Conservation (phyloP, 2,113 vertebrate genomes). For the Centrocercus urophasianus region DNA sequence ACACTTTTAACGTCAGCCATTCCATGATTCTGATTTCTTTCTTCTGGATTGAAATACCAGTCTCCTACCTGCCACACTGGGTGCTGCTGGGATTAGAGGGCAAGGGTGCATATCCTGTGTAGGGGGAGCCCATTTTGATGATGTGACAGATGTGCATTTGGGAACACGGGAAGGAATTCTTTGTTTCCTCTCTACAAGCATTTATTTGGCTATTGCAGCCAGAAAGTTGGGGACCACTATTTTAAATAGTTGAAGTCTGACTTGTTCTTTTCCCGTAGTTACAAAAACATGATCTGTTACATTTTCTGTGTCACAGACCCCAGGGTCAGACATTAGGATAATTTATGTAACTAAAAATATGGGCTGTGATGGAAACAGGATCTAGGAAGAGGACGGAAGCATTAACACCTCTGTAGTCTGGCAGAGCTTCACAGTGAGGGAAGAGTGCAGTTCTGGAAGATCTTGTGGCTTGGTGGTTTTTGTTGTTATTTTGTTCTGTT, state of each 20-base stretch:
- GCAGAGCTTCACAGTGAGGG: not conserved
- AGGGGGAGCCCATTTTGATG: not conserved
- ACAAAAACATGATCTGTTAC: not conserved
- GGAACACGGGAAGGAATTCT: not conserved
- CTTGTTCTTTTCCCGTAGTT: not conserved
- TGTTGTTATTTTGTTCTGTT: not conserved
- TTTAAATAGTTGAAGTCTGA: not conserved
- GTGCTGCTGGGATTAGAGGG: not conserved
- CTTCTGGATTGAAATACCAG: not conserved
- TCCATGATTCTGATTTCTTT: not conserved
- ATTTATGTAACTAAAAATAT: slow-evolving; percentile 51
- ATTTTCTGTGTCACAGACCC: not conserved
- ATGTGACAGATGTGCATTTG: not conserved
- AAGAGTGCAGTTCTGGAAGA: not conserved
- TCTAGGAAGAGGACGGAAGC: slow-evolving; percentile 24
- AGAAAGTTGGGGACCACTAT: not conserved
- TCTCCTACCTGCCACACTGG: accelerated
- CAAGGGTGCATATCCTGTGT: not conserved
- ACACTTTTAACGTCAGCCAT: not conserved
- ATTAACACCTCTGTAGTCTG: slow-evolving; percentile 11
- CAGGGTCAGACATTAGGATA: not conserved
- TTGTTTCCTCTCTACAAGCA: not conserved
- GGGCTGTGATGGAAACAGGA: not conserved
- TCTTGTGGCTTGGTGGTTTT: not conserved
- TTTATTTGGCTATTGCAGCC: not conserved